phyloP scores from a whole-genome alignment of 1,140 invertebrate species.

The Sarcophaga bullata region DNA sequence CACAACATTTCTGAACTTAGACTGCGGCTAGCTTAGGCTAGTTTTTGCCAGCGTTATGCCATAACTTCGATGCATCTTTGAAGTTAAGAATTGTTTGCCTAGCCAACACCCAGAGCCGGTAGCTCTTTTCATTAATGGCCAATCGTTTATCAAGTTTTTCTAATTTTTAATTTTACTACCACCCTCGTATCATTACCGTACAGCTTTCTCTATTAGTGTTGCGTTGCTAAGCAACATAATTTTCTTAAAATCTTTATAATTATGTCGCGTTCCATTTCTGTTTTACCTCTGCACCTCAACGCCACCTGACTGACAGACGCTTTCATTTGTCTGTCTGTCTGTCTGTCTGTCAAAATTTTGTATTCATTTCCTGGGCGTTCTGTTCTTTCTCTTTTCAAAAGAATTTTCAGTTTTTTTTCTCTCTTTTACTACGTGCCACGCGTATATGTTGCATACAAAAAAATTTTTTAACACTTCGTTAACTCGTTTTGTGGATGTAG shows the following conservation, averaged over 20 bases:
- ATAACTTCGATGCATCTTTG: too few species aligned
- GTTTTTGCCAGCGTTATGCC: too few species aligned
- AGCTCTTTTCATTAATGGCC: too few species aligned
- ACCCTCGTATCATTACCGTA: not conserved
- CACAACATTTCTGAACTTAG: too few species aligned
- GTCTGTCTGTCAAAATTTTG: too few species aligned
- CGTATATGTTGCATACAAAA: not conserved
- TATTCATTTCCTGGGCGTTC: not conserved
- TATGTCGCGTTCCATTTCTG: conserved; percentile 6
- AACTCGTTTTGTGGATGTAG: conserved; percentile 19
- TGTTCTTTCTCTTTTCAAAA: not conserved
- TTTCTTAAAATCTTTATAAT: conserved; percentile 37
- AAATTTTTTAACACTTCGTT: conserved; percentile 33
- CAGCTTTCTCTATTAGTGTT: not conserved
- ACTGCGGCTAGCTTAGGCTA: too few species aligned
- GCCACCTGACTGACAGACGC: too few species aligned
- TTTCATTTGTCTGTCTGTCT: too few species aligned
- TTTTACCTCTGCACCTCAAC: too few species aligned
- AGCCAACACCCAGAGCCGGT: too few species aligned
- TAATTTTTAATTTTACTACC: not conserved
- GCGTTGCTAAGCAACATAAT: conserved; percentile 34
- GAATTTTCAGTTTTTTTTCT: not conserved
- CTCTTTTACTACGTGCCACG: not conserved
- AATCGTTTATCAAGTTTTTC: not conserved
- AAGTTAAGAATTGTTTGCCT: too few species aligned